A percentile compares a stretch with the other conserved stretches of the same genome.
Conservation (phyloP, 2,888 invertebrate species). For the Miltochrista miniata region DNA sequence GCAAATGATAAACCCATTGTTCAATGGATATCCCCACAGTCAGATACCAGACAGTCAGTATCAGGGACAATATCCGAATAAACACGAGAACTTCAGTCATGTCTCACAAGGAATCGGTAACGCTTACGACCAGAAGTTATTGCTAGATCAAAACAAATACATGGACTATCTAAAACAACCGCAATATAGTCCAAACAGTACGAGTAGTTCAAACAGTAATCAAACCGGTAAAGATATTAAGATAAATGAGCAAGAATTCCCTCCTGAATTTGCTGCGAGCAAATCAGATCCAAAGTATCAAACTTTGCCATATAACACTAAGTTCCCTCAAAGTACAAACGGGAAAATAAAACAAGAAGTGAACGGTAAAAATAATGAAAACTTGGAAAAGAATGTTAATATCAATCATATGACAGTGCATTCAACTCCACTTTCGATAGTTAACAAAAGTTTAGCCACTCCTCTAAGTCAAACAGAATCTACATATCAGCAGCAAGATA, state of each 20-base stretch:
- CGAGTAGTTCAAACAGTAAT: conserved; percentile 77
- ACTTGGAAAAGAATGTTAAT: conserved; percentile 64
- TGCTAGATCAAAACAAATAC: conserved; percentile 78
- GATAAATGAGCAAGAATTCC: conserved; percentile 81
- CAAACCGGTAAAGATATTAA: conserved; percentile 77
- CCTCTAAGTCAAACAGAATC: conserved; percentile 84
- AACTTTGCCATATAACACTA: conserved; percentile 95
- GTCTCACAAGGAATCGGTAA: conserved; percentile 78
- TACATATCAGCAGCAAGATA: conserved; percentile 80
- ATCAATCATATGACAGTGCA: conserved; percentile 82
- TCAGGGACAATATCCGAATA: conserved; percentile 68
- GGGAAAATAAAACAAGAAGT: conserved; percentile 69
- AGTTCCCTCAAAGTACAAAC: conserved; percentile 87
- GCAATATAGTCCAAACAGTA: conserved; percentile 84
- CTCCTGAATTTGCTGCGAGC: conserved; percentile 89
- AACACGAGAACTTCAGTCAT: conserved; percentile 70
- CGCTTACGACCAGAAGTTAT: conserved; percentile 73
- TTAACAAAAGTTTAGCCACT: conserved; percentile 86
- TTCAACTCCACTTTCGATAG: conserved; percentile 78
- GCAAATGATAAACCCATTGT: conserved; percentile 77
- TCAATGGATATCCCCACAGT: conserved; percentile 70
- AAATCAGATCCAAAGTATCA: conserved; percentile 96
- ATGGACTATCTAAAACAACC: conserved; percentile 78
- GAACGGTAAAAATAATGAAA: conserved; percentile 66
- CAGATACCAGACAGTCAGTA: conserved; percentile 71